phyloP scores from a whole-genome alignment of 2,113 vertebrate species.

The Sphyrna mokarran region DNA sequence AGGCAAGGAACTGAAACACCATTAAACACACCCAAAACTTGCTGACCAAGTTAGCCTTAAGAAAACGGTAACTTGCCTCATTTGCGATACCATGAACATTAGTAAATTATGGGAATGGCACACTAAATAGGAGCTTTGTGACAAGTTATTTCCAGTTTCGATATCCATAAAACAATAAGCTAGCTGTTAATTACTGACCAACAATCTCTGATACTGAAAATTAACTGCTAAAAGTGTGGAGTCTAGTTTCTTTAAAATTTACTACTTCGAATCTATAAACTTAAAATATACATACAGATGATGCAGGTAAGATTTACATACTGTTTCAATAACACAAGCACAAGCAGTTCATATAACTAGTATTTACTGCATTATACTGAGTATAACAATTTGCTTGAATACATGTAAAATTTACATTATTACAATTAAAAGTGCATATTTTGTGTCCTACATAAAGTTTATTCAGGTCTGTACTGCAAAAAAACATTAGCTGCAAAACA shows the following conservation, averaged over 20 bases:
- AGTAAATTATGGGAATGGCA: no score
- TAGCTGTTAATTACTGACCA: not conserved
- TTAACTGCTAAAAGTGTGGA: not conserved
- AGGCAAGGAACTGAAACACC: no score
- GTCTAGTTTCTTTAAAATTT: not conserved
- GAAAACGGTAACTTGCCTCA: no score
- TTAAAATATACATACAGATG: not conserved
- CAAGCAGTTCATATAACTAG: not conserved
- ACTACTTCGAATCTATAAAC: not conserved
- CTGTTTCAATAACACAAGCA: not conserved
- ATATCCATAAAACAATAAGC: not conserved
- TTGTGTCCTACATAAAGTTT: not conserved
- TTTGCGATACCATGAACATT: no score
- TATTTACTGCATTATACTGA: constrained; percentile 10
- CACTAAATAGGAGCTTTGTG: not conserved
- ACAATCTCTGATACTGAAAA: not conserved
- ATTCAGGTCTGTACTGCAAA: not conserved
- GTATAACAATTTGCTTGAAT: not conserved
- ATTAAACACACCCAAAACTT: no score
- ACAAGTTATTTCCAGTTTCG: not conserved
- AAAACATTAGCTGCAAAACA: not conserved
- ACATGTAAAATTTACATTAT: constrained; percentile 4
- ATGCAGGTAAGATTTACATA: not conserved
- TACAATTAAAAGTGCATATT: constrained; percentile 21
- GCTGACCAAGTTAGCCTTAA: no score